Base-by-base conservation (phyloP, 2,888 invertebrate genomes). In the Amblyjoppa proteus region DNA sequence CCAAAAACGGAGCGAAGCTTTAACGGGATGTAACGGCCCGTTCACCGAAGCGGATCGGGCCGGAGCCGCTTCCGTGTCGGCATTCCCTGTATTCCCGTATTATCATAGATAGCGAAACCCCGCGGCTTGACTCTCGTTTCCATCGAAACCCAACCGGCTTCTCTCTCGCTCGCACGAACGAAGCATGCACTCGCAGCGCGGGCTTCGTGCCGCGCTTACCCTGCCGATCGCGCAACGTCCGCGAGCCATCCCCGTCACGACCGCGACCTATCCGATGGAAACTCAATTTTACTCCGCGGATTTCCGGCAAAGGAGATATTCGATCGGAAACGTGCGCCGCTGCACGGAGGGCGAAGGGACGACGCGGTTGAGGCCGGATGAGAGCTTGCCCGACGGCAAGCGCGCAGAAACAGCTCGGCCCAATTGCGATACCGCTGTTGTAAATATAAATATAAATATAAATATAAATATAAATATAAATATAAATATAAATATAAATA, bases 91-190 rank as follows among this genome's bases (percentile, higher is more conserved):
- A 45, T 45, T 16, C 45, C 45, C 56, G 74, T 68, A 81, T 81
- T 74, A 81, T 81, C 80, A 81, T 81, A 81, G 80, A 81, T 81
- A 74, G 66, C 80, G 66, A 66, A 74, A 25, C 68, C 16, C 41
- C 70, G 41, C 51, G n/a, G 51, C n/a, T 53, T 34, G 53, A 31
- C 13, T 34, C 31, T 34, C 31, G 31, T 34, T 28, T 41, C 20
- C 41, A 68, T 41, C 53, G 53, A 51, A 28, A 13, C 49, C 3
- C 74, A 1, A 20, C 3, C 13, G 20, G 45, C 25, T 66, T 49
- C 13, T 25, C 31, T 7, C 7, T 56, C 53, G 13, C 56, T 41
- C 45, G 25, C 49, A 49, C 64, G 34, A 75, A 34, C 25, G 34
- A 38, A 38, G 75, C 20, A 20, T 51, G 38, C 6, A 64, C 64